Percentiles rank a stretch among this genome's conserved stretches.
These are phyloP conservation scores for Acleris cristana DNA, from an alignment of 2,888 invertebrate genomes.

Conservation along the genomic window DNA sequence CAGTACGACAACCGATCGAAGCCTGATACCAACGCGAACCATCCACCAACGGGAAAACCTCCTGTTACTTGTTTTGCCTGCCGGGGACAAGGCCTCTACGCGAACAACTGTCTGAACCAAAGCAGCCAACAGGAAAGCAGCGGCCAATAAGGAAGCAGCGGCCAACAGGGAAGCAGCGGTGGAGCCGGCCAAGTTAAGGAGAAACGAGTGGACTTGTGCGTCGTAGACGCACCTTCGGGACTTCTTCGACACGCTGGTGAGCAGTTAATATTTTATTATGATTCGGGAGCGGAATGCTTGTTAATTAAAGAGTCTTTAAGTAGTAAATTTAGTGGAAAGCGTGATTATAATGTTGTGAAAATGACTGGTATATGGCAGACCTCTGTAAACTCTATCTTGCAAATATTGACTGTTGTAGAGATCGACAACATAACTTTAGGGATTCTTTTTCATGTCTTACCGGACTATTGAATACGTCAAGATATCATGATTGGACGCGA, in stretches of 20 bases:
- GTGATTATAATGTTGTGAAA: constrained; percentile 5
- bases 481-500: constrained; percentile 9
- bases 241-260: constrained; percentile 23
- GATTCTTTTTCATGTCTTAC: constrained; percentile 10
- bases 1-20: constrained; percentile 1
- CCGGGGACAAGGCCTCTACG: constrained; percentile 19
- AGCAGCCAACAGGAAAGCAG: not conserved
- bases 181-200: not conserved
- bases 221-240: constrained; percentile 17
- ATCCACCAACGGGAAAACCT: not conserved
- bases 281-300: constrained; percentile 38
- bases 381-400: not conserved
- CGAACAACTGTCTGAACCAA: constrained; percentile 16
- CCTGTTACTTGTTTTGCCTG: constrained; percentile 18
- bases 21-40: too few species aligned
- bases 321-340: too few species aligned
- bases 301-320: too few species aligned
- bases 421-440: constrained; percentile 6
- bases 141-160: too few species aligned
- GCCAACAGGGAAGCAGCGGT: too few species aligned
- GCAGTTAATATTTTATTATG: constrained; percentile 30
- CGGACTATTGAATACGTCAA: not conserved
- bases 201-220: constrained; percentile 27
- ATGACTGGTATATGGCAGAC: constrained; percentile 20
- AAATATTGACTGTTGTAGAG: constrained; percentile 4